Conservation (phyloP, 2,113 vertebrate genomes). For the Megaceryle maxima region DNA sequence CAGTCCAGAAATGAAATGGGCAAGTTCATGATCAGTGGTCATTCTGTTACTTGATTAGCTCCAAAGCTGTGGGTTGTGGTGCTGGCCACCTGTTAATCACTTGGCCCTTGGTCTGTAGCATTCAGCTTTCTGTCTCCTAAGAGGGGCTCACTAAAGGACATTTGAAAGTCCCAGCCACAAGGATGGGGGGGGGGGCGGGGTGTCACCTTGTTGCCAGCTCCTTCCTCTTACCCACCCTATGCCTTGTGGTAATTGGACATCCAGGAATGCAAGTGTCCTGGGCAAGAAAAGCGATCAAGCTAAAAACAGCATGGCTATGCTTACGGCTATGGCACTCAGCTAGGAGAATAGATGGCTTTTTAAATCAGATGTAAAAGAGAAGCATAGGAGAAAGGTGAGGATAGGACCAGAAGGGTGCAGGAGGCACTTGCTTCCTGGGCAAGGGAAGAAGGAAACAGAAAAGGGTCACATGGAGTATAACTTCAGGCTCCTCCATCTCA, state of each 20-base stretch:
- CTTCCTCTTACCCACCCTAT: fast-evolving
- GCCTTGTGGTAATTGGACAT: not conserved
- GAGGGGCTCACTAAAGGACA: not conserved
- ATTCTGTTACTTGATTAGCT: not conserved
- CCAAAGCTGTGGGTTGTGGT: not conserved
- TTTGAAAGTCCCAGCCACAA: not conserved
- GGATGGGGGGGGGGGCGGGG: too few species aligned
- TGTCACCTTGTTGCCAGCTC: fast-evolving
- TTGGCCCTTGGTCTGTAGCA: not conserved
- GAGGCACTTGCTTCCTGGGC: not conserved
- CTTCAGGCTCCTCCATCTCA: not conserved
- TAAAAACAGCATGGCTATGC: not conserved
- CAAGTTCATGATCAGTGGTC: not conserved
- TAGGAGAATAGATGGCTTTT: not conserved
- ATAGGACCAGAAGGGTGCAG: not conserved
- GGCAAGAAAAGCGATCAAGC: not conserved
- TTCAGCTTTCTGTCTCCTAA: not conserved
- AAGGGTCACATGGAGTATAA: not conserved
- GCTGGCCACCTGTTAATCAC: not conserved
- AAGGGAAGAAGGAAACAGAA: not conserved
- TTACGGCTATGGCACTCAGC: not conserved
- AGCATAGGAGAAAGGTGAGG: not conserved
- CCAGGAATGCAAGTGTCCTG: not conserved
- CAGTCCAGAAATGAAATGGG: not conserved
- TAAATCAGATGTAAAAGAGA: fast-evolving